Evolutionary conservation across 2,888 invertebrate genomes (phyloP).

Genomic region (Adelphocoris suturalis): DNA sequence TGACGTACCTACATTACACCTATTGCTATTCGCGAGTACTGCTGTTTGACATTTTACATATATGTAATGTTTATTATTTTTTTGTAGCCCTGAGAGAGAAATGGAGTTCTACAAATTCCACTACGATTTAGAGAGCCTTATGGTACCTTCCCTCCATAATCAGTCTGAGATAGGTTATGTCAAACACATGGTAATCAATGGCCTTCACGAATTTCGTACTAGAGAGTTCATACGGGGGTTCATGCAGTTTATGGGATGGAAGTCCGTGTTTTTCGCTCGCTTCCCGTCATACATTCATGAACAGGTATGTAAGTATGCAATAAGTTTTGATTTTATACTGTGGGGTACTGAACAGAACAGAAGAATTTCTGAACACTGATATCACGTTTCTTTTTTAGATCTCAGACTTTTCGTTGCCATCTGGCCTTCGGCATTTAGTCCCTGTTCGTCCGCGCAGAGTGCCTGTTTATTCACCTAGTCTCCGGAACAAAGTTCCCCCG

Average conservation of each 20-base stretch:
- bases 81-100: slow-evolving; percentile 59
- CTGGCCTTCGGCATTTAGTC: slow-evolving; percentile 71
- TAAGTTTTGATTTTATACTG: not conserved
- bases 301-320: slow-evolving; percentile 30
- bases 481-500: slow-evolving; percentile 54
- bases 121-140: slow-evolving; percentile 69
- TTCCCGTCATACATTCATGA: slow-evolving; percentile 76
- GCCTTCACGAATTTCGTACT: slow-evolving; percentile 82
- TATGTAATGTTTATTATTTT: not conserved
- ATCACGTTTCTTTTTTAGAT: slow-evolving; percentile 29
- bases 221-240: slow-evolving; percentile 83
- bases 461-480: slow-evolving; percentile 63
- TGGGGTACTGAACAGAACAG: not conserved
- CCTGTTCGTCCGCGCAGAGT: slow-evolving; percentile 65
- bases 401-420: slow-evolving; percentile 64
- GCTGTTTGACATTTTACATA: too few relatives aligned
- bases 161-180: slow-evolving; percentile 78
- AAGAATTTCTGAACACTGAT: too few relatives aligned
- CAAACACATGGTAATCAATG: slow-evolving; percentile 81
- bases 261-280: slow-evolving; percentile 81
- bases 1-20: too few relatives aligned
- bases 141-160: slow-evolving; percentile 59
- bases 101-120: slow-evolving; percentile 67
- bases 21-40: too few relatives aligned
- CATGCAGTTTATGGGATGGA: slow-evolving; percentile 81